phyloP scores from a whole-genome alignment of 2,888 invertebrate genomes.

The Ametastegia equiseti region DNA sequence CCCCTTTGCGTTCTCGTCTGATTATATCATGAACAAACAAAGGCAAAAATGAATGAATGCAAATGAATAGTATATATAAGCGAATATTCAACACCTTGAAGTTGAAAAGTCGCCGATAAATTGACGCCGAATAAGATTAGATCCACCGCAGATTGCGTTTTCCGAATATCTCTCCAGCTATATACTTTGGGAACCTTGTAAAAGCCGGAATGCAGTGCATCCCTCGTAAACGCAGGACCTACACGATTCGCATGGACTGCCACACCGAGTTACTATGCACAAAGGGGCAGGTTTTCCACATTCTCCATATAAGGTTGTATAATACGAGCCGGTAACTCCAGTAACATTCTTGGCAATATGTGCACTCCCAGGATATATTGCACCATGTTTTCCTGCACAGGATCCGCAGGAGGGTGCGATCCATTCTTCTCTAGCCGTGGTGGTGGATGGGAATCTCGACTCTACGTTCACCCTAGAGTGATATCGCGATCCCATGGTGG shows the following conservation, averaged over 20 bases:
- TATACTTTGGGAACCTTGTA: no score
- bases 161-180: not conserved
- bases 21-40: no score
- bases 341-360: conserved; percentile 44
- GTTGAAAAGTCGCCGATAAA: no score
- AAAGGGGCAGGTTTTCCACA: conserved; percentile 11
- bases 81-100: no score
- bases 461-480: not conserved
- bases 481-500: conserved; percentile 17
- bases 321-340: not conserved
- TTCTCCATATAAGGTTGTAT: not conserved
- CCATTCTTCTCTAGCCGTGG: conserved; percentile 4
- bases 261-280: not conserved
- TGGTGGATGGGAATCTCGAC: not conserved
- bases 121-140: no score
- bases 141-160: no score
- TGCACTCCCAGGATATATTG: conserved; percentile 40
- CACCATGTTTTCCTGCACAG: conserved; percentile 25
- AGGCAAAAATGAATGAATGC: no score
- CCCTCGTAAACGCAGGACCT: not conserved
- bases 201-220: not conserved
- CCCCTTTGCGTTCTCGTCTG: not conserved
- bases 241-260: not conserved
- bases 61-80: no score
- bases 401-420: conserved; percentile 9